Conservation (phyloP, 2,797 vertebrate genomes). For the Hyperoplus lanceolatus region DNA sequence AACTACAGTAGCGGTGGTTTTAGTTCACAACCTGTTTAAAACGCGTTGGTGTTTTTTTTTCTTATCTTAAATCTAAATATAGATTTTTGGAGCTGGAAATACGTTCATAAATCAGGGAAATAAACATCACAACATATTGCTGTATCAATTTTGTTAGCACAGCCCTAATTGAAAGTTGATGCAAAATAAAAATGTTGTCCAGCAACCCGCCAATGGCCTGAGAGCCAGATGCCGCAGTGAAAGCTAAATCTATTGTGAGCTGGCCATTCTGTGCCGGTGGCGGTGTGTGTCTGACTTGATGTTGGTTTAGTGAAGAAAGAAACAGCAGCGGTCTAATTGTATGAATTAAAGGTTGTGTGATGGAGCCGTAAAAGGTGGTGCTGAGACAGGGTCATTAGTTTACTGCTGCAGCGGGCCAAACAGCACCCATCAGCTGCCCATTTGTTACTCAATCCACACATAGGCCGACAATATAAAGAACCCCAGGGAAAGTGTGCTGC, state of each 20-base stretch:
- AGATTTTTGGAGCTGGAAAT: no score
- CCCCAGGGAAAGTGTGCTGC: slow-evolving; percentile 35
- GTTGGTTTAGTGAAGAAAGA: slow-evolving; percentile 9
- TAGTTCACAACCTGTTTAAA: no score
- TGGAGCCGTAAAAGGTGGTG: slow-evolving; percentile 39
- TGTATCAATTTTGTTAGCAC: no score
- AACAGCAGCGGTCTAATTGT: slow-evolving; percentile 38
- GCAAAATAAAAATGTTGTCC: background rate
- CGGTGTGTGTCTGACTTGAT: slow-evolving; percentile 11
- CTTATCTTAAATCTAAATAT: no score
- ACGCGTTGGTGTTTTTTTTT: no score
- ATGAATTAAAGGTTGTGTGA: slow-evolving; percentile 48
- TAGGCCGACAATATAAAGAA: slow-evolving; percentile 37
- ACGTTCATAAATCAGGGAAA: no score
- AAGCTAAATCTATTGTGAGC: background rate
- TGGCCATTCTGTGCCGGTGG: background rate
- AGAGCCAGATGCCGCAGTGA: slow-evolving; percentile 7
- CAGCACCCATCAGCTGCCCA: slow-evolving; percentile 55
- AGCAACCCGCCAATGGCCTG: background rate
- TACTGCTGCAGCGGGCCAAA: slow-evolving; percentile 42
- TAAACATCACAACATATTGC: no score
- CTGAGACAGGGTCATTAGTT: slow-evolving; percentile 57
- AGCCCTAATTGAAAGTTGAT: background rate
- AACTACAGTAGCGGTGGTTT: no score
- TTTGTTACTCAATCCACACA: slow-evolving; percentile 60